Percentiles rank a stretch among this genome's conserved stretches.
phyloP scores from a whole-genome alignment of 2,797 vertebrate genomes.

The Ceryle rudis region DNA sequence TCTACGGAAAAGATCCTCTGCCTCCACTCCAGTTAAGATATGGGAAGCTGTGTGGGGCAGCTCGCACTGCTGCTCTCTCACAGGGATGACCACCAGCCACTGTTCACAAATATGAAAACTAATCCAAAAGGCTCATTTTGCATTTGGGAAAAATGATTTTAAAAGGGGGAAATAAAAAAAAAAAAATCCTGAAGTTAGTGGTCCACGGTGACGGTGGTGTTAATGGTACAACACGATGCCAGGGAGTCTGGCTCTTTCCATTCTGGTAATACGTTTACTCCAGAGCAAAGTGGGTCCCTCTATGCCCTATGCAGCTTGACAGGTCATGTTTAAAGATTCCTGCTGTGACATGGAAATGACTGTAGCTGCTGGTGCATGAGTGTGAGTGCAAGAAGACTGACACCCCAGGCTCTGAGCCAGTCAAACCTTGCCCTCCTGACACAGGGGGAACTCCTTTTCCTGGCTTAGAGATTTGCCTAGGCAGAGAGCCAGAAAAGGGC shows the following conservation, averaged over 20 bases:
- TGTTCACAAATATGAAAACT: rapidly evolving
- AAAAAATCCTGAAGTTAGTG: background rate
- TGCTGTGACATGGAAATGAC: background rate
- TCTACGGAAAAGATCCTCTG: background rate
- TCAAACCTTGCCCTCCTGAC: background rate
- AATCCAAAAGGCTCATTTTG: background rate
- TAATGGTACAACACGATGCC: rapidly evolving
- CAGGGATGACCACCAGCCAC: background rate
- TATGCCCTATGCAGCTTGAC: background rate
- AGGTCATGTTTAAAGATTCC: background rate
- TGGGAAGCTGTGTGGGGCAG: background rate
- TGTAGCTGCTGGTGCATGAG: background rate
- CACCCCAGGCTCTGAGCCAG: background rate
- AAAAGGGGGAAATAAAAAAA: background rate
- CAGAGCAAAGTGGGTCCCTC: background rate
- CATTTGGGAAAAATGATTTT: background rate
- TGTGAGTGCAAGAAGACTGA: background rate
- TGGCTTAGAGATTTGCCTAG: background rate
- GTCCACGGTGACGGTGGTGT: background rate
- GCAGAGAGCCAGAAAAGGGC: slow-evolving; percentile 6
- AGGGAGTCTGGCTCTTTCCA: background rate
- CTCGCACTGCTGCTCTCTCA: background rate
- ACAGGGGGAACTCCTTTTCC: background rate
- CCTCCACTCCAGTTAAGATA: background rate
- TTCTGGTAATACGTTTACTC: background rate